Base-by-base conservation (phyloP, 2,888 invertebrate genomes). In the Neoascia interrupta region DNA sequence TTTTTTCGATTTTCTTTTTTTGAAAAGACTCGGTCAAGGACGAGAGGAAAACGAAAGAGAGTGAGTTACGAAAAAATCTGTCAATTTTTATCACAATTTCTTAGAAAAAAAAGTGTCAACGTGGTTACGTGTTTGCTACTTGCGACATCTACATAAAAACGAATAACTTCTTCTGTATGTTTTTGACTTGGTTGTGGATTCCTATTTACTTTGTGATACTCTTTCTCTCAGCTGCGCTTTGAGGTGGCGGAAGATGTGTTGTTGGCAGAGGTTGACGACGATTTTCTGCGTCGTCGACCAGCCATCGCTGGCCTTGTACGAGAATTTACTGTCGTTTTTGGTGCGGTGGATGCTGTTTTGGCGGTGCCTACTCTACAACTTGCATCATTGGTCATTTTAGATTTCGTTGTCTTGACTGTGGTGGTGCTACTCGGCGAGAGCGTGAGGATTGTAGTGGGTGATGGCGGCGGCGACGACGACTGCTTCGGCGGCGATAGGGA, bases 11-110 rank as follows among this genome's bases (percentile, higher is more conserved):
- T n/a, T n/a, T n/a, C n/a, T n/a, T n/a, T n/a, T n/a, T n/a, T n/a
- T n/a, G n/a, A n/a, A n/a, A n/a, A 36, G 56, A 26, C 10, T 41
- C 41, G 18, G 10, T 18, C 39, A 19, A 16, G 8, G 5, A 13
- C n/a, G 36, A 76, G 56, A 70, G 70, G 49, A 61, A 43, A 51
- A 43, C 53, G 51, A 63, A 64, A 39, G 72, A 72, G 64, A 63
- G 68, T 47, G 74, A 61, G n/a, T n/a, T n/a, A 58, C 23, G 36
- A 47, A 47, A 37, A 60, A n/a, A 61, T 56, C 53, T 61, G 49
- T 79, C 58, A 54, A 45, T 75, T 69, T 66, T 51, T 73, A 79
- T 73, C 79, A 79, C 79, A 79, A 68, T 79, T 68, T 68, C 53
- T 73, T 79, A 16, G 2, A 5, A 6, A 64, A 54, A 63, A 76